Evolutionary conservation across 2,113 vertebrate species (phyloP).

Genomic region (Pterocles gutturalis): DNA sequence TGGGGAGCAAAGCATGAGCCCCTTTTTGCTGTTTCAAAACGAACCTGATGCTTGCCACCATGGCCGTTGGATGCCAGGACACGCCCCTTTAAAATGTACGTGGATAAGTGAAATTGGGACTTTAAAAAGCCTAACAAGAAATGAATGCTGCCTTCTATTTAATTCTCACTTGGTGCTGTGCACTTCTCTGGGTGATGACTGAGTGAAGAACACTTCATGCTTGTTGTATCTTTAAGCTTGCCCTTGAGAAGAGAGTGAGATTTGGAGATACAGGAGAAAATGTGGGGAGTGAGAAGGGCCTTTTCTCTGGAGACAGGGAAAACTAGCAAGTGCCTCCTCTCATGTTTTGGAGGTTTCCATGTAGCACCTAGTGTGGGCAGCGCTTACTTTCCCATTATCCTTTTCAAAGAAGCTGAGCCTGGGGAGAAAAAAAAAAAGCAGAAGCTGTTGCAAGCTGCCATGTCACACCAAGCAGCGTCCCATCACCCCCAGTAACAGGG

Average conservation of each 20-base stretch:
- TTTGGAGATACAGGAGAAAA: background rate
- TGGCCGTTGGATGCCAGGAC: background rate
- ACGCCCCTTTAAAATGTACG: background rate
- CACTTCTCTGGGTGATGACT: background rate
- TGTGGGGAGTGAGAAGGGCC: background rate
- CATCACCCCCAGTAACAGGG: background rate
- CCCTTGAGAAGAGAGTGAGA: background rate
- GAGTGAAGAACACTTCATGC: background rate
- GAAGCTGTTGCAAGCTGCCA: background rate
- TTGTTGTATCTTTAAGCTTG: background rate
- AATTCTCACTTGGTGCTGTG: background rate
- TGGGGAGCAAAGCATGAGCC: background rate
- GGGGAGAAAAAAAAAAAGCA: background rate
- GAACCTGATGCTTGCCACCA: background rate
- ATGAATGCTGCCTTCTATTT: rapidly evolving
- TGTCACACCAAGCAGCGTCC: rapidly evolving
- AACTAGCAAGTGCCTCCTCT: background rate
- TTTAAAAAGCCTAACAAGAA: background rate
- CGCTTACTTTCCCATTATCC: background rate
- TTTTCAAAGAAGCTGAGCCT: background rate
- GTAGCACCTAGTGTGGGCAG: background rate
- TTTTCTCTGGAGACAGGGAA: background rate
- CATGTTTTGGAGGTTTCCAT: background rate
- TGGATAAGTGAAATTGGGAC: background rate
- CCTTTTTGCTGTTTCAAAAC: background rate